phyloP scores from a whole-genome alignment of 2,113 vertebrate genomes.

The Rynchops niger region DNA sequence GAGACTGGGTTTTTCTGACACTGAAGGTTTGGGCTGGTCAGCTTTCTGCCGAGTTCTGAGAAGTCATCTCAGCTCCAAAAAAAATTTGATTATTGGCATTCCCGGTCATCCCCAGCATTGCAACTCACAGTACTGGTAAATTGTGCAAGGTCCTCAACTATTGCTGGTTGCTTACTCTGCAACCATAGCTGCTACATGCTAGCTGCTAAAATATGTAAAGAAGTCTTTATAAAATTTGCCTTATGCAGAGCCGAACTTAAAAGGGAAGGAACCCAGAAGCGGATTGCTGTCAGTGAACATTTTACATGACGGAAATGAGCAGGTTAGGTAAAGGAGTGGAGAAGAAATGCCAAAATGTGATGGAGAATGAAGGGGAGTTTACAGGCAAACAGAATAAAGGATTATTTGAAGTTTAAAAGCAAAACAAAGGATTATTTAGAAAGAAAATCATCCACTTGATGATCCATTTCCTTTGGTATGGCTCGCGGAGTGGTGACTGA shows the following conservation, averaged over 20 bases:
- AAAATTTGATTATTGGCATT: not conserved
- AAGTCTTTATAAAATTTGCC: not conserved
- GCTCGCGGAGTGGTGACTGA: not conserved
- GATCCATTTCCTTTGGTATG: not conserved
- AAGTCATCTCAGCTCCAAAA: not conserved
- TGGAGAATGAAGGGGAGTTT: not conserved
- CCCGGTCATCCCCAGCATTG: not conserved
- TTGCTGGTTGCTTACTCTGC: not conserved
- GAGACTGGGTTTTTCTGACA: not conserved
- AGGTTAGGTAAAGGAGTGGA: not conserved
- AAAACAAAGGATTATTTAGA: not conserved
- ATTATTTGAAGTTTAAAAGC: not conserved
- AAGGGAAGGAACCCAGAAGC: not conserved
- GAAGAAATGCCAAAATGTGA: not conserved
- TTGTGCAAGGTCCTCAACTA: not conserved
- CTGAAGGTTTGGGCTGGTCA: not conserved
- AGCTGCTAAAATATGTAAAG: not conserved
- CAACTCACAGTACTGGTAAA: not conserved
- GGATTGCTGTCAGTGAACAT: not conserved
- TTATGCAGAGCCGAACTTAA: not conserved
- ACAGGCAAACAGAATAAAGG: not conserved
- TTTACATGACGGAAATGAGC: not conserved
- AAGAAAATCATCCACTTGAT: not conserved
- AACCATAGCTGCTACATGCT: fast-evolving
- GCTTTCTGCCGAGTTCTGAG: not conserved